A percentile compares a stretch with the other conserved stretches of the same genome.
Conservation (phyloP, 2,888 invertebrate species). For the Cheilosia soror region DNA sequence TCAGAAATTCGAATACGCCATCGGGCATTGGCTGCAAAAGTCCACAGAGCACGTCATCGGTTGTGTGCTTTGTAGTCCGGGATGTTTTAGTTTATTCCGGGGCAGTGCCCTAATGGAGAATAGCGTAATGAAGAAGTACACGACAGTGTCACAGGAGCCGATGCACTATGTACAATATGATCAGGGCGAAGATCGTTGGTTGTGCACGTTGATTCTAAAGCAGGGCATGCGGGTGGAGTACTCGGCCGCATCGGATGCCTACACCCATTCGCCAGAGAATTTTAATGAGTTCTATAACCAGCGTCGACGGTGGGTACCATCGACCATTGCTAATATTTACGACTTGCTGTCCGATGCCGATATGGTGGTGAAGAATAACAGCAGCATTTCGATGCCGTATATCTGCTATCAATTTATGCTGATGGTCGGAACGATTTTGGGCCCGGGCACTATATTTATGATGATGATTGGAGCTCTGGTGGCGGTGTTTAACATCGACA, state of each 20-base stretch:
- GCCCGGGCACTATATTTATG: constrained; percentile 90
- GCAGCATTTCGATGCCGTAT: constrained; percentile 93
- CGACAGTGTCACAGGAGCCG: constrained; percentile 90
- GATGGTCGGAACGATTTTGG: constrained; percentile 89
- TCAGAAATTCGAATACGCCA: constrained; percentile 95
- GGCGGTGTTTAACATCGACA: constrained; percentile 88
- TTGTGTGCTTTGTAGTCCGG: constrained; percentile 95
- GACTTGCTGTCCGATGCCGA: constrained; percentile 92
- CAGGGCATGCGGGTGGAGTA: constrained; percentile 96
- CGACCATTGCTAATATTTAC: constrained; percentile 97
- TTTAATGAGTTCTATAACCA: constrained; percentile 98
- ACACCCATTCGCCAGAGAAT: constrained; percentile 96
- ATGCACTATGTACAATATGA: constrained; percentile 95
- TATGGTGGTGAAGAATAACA: constrained; percentile 92
- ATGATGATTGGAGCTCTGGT: constrained; percentile 92
- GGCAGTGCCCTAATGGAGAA: constrained; percentile 95
- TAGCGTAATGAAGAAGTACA: constrained; percentile 95
- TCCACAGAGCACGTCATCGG: constrained; percentile 95
- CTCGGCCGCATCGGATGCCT: constrained; percentile 97
- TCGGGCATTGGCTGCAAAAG: constrained; percentile 97
- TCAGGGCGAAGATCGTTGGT: constrained; percentile 98
- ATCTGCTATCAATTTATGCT: constrained; percentile 90
- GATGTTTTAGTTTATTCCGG: constrained; percentile 95
- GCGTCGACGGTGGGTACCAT: constrained; percentile 97
- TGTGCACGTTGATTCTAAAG: constrained; percentile 95